Percentiles rank a stretch among this genome's conserved stretches.
Evolutionary conservation across 2,888 invertebrate genomes (phyloP).

Genomic region (Euplagia quadripunctaria): DNA sequence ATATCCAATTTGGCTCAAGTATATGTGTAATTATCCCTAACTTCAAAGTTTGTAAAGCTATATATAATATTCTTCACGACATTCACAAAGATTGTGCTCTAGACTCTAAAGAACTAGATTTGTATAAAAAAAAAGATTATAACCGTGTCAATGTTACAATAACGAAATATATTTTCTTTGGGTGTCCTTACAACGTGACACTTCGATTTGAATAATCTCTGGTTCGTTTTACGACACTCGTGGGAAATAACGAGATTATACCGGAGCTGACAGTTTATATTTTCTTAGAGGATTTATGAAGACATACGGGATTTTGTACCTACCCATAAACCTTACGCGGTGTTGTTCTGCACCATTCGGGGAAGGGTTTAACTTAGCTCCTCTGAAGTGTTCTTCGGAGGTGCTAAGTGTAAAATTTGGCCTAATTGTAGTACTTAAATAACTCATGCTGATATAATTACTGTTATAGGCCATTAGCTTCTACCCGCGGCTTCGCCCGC

Average conservation of each 20-base stretch:
- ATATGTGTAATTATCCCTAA: neutral
- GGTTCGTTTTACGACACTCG: constrained; percentile 11
- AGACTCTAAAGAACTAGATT: neutral
- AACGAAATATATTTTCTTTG: neutral
- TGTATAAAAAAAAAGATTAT: neutral
- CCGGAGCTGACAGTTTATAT: constrained; percentile 8
- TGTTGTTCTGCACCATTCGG: neutral
- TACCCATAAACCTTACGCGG: neutral
- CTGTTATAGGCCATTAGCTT: no score
- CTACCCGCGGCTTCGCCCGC: no score
- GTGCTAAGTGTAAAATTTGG: neutral
- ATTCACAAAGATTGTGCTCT: neutral
- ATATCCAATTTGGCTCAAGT: no score
- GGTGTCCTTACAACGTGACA: constrained; percentile 3
- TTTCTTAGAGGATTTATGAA: constrained; percentile 2
- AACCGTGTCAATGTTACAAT: constrained; percentile 1
- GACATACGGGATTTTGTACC: constrained; percentile 7
- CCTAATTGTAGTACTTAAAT: neutral
- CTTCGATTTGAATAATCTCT: constrained; percentile 10
- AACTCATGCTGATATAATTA: no score
- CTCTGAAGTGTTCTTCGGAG: neutral
- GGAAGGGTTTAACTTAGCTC: neutral
- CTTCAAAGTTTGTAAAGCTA: neutral
- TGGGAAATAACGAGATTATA: constrained; percentile 15
- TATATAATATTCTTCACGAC: neutral